Evolutionary conservation across 2,888 invertebrate species (phyloP), one percentile per base, ranked within the genome.

Genomic region (Euclidia mi): DNA sequence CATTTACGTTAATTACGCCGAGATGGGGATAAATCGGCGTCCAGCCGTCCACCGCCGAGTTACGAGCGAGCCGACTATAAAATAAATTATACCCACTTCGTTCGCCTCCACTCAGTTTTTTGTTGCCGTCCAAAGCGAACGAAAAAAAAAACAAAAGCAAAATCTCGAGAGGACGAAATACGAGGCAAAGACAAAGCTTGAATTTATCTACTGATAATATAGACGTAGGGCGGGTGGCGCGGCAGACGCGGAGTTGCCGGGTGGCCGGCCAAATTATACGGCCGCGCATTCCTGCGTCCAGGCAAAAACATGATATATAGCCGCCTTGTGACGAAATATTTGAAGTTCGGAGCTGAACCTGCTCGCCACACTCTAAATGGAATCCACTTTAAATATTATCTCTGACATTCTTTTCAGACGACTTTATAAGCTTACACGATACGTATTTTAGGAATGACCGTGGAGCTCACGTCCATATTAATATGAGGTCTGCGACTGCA

Each of bases 131-230:
- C 89, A 84, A 83, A 82, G 82, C 79, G 79, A 87, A 85, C 62
- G 71, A 82, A 73, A 84, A 87, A 50, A 55, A 90, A 89, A 88
- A 91, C 87, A 91, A 94, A 93, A 91, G 91, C 87, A 82, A 91
- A 91, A 90, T 90, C 87, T 92, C 87, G 87, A 90, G 91, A 92
- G 92, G 91, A 93, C 94, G 93, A 94, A 92, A 93, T 94, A 93
- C 92, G 93, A 94, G 89, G 91, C 93, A 94, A 94, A 94, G 94
- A 94, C 94, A 94, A 93, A 92, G 93, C 92, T 91, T 89, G 90
- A 94, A 94, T 93, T 93, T 94, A 94, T 94, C 94, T 94, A 94
- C 94, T 93, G 94, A 94, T 94, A 94, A 94, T 94, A 92, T 94
- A 94, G 94, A 94, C 93, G 93, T 93, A 92, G 91, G 91, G 87